Conservation (phyloP, 1,140 invertebrate genomes). For the Sipha flava region DNA sequence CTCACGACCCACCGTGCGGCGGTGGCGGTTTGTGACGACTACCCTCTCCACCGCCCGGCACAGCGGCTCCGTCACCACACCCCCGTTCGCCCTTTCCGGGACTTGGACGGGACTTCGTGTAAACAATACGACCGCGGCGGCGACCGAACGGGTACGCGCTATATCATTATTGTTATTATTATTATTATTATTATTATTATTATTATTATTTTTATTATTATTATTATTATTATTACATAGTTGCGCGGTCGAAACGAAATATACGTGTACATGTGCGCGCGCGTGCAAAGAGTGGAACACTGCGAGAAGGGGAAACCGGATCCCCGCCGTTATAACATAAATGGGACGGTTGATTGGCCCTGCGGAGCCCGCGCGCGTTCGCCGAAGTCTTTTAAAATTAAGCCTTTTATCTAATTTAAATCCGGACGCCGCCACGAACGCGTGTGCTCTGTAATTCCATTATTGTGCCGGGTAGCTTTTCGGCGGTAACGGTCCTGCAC, state of each 20-base stretch:
- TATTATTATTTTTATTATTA: background rate
- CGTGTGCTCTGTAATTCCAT: constrained; percentile 20
- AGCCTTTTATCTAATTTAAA: constrained; percentile 33
- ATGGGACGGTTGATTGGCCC: constrained; percentile 27
- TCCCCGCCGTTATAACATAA: background rate
- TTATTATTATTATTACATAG: background rate
- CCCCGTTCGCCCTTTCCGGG: too few relatives aligned
- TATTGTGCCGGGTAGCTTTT: background rate
- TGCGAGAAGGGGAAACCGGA: background rate
- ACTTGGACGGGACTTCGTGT: too few relatives aligned
- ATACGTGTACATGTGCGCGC: background rate
- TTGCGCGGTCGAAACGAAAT: background rate
- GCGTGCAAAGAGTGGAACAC: too few relatives aligned
- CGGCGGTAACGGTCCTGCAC: background rate
- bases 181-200: too few relatives aligned
- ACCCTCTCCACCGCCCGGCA: background rate
- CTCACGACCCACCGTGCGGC: background rate
- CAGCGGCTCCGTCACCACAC: background rate
- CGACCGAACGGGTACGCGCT: background rate
- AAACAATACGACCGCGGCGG: too few relatives aligned
- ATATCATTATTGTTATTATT: too few relatives aligned
- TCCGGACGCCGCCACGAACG: background rate
- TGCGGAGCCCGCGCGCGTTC: background rate
- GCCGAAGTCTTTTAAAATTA: constrained; percentile 29
- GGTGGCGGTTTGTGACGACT: background rate